Evolutionary conservation across 2,888 invertebrate species (phyloP), one percentile per base, ranked within the genome.

Genomic region (Eurytoma californica): DNA sequence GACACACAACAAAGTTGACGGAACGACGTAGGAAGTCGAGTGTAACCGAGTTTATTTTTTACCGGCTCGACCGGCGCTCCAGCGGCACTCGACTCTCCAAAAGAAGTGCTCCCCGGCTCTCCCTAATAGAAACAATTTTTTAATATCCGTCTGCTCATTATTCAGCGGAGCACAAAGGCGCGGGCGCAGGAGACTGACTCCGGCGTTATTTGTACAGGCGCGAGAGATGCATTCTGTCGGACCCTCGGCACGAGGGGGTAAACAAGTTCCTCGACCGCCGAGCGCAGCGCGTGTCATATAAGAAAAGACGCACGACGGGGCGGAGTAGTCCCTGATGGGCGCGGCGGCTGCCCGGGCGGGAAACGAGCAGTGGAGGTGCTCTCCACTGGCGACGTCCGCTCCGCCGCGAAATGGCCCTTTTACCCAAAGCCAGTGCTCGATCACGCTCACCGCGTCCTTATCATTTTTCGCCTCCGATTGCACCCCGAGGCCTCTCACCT

Each of bases 91-190:
- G 39, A 39, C 39, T 39, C 39, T 9, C 5, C 39, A 53, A 51
- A 9, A 16, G 39, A 28, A 67, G 28, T 67, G 28, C 5, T 53
- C 47, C 24, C 7, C n/a, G n/a, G 28, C n/a, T 28, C 24, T n/a
- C 16, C 49, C 58, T 60, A 60, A 70, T 70, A 70, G 49, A 70
- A 70, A 70, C 49, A 58, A 70, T 39, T 70, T 70, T 60, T 70
- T 60, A 60, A 60, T 70, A 49, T 70, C 70, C 70, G 24, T 9
- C 30, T 39, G 60, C 49, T 67, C 67, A 53, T 67, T 53, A 67
- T 67, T 67, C 67, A 67, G 12, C 9, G 16, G 53, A 28, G 39
- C 39, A 39, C 39, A 67, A 28, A 53, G 47, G 24, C 18, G 7
- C n/a, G 12, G n/a, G 24, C 12, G 4, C 28, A 16, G 5, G 51